Base-by-base conservation (phyloP, 1,140 invertebrate species). In the Phocides pigmalion region DNA sequence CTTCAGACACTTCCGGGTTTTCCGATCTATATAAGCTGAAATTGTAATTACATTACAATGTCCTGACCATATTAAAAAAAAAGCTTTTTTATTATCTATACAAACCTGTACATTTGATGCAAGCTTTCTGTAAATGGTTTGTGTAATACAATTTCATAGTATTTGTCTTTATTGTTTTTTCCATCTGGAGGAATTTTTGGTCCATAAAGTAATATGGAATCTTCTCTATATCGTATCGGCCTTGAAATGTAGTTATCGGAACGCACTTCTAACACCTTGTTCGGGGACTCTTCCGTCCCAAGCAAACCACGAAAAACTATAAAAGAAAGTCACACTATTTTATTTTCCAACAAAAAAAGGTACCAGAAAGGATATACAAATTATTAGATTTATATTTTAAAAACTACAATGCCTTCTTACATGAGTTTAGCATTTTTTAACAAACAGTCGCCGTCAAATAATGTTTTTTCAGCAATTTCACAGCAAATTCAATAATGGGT, bases 21-120 rank as follows among this genome's bases (percentile, higher is more conserved):
- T 93, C 92, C 4, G 95, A 93, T n/a, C 97, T 93, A 79, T 93
- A 97, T 62, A 98, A 91, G 87, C 97, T 98, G 81, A 66, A 94
- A 93, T 4, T 16, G 8, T n/a, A 32, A 70, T 35, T 51, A 49
- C 2, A 22, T 22, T 22, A 22, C 20, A 22, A 22, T 22, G 20
- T 22, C n/a, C n/a, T n/a, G n/a, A n/a, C n/a, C n/a, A n/a, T n/a
- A n/a, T n/a, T n/a, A n/a, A n/a, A n/a, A n/a, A n/a, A n/a, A n/a
- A n/a, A n/a, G n/a, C n/a, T n/a, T n/a, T n/a, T n/a, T n/a, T n/a
- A n/a, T 22, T 47, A 15, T 12, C 25, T 42, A 62, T 44, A 82
- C 72, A 66, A 76, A 96, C 95, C 95, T 96, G 77, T 94, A 96
- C 59, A 94, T 94, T 72, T 93, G 92, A 86, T 93, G 89, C 42